Conservation (phyloP, 2,113 vertebrate species). For the Agelaius tricolor region DNA sequence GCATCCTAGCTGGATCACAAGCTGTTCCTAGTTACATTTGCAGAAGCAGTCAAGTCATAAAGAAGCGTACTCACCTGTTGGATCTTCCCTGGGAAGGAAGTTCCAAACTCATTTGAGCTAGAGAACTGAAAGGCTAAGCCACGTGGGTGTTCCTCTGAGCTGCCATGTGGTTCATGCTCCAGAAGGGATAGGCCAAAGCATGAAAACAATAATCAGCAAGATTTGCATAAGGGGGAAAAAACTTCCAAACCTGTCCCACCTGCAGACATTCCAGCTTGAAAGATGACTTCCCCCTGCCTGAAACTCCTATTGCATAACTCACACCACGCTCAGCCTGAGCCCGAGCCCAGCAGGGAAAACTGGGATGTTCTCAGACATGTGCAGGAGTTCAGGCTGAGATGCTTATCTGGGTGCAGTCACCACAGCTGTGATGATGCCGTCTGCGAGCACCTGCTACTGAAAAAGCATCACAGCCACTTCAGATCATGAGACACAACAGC, state of each 20-base stretch:
- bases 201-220: slow-evolving; percentile 22
- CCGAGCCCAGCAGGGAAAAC: neutral
- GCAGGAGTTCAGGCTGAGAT: neutral
- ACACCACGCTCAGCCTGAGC: accelerated
- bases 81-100: neutral
- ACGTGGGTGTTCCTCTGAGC: neutral
- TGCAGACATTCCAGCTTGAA: slow-evolving; percentile 1
- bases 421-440: neutral
- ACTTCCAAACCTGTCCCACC: neutral
- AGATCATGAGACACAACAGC: neutral
- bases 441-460: neutral
- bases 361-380: neutral
- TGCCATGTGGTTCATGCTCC: neutral
- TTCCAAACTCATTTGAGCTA: neutral
- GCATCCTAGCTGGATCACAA: neutral
- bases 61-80: neutral
- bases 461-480: neutral
- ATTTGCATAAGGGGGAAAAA: neutral
- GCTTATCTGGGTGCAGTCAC: neutral
- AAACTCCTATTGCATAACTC: neutral
- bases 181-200: neutral
- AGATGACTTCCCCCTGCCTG: neutral
- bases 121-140: neutral
- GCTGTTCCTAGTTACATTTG: neutral
- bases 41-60: neutral